Percentiles rank a stretch among this genome's conserved stretches.
These are phyloP conservation scores for Drymodes brunneopygia DNA, from an alignment of 2,113 vertebrate genomes.

Conservation along the genomic window DNA sequence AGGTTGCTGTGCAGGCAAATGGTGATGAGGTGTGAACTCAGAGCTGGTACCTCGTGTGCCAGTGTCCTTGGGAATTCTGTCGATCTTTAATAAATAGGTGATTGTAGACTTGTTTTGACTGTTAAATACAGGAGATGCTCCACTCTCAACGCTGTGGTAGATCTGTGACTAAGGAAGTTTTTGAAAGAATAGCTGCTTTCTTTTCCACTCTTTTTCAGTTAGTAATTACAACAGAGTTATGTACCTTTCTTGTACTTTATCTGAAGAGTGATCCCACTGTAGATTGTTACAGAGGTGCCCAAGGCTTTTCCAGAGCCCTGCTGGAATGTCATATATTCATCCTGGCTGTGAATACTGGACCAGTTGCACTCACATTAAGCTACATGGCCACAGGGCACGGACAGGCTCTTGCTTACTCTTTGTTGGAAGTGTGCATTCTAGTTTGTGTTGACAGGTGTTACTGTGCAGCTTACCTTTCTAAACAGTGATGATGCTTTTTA, in stretches of 20 bases:
- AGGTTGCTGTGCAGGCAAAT: background rate
- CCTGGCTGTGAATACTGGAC: background rate
- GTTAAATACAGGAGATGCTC: background rate
- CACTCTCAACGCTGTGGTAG: background rate
- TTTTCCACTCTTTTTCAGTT: background rate
- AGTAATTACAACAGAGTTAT: background rate
- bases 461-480: background rate
- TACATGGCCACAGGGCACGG: background rate
- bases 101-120: background rate
- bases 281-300: background rate
- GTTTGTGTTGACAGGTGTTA: background rate
- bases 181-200: background rate
- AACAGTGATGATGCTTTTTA: background rate
- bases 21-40: background rate
- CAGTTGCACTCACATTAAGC: background rate
- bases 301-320: background rate
- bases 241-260: background rate
- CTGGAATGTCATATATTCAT: background rate
- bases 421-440: background rate
- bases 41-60: background rate
- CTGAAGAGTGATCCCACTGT: background rate
- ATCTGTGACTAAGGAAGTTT: background rate
- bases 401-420: background rate
- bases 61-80: background rate
- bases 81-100: rapidly evolving